Conservation (phyloP, 2,888 invertebrate species). For the Plagodis pulveraria region DNA sequence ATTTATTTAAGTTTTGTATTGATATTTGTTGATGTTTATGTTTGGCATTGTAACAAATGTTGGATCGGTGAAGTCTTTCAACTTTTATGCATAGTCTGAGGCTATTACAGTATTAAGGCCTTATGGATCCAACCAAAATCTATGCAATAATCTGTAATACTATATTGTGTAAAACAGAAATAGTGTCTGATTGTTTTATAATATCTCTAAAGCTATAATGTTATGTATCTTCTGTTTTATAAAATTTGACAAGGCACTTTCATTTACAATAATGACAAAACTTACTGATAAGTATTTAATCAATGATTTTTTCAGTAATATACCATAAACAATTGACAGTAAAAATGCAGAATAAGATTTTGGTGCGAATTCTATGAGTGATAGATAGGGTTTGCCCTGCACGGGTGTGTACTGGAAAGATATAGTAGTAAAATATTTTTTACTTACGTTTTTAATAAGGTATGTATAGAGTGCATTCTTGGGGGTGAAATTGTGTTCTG, state of each 20-base stretch:
- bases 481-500: constrained; percentile 61
- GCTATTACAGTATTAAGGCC: constrained; percentile 55
- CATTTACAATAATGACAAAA: constrained; percentile 55
- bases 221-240: constrained; percentile 29
- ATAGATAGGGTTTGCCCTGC: constrained; percentile 33
- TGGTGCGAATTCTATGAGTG: constrained; percentile 44
- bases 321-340: constrained; percentile 56
- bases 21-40: constrained; percentile 57
- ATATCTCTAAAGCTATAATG: constrained; percentile 15
- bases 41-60: constrained; percentile 43
- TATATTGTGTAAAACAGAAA: constrained; percentile 5
- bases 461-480: constrained; percentile 44
- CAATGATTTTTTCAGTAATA: constrained; percentile 60
- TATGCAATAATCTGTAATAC: constrained; percentile 22
- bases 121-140: constrained; percentile 44
- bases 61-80: constrained; percentile 47
- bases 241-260: constrained; percentile 45
- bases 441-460: constrained; percentile 29
- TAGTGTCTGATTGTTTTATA: constrained; percentile 36
- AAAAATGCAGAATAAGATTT: constrained; percentile 76
- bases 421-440: constrained; percentile 42
- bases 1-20: constrained; percentile 69
- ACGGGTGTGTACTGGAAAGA: constrained; percentile 32
- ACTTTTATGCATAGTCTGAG: constrained; percentile 42
- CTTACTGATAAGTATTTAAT: constrained; percentile 58